phyloP scores from a whole-genome alignment of 2,888 invertebrate species.

The Emmelina monodactyla region DNA sequence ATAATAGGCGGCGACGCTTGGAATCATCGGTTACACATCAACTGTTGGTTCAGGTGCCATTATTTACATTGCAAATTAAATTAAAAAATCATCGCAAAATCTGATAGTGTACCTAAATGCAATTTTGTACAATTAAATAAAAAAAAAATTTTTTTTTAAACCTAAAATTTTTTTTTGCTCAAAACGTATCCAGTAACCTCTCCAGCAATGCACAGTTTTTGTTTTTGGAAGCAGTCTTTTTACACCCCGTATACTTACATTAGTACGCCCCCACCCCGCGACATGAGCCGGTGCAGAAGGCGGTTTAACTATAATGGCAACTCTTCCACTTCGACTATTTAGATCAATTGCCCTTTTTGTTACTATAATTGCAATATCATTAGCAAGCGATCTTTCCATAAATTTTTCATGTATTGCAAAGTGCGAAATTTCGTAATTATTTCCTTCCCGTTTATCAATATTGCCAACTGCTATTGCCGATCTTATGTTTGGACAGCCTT shows the following conservation, averaged over 20 bases:
- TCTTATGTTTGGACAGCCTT: conserved; percentile 7
- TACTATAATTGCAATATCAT: conserved; percentile 18
- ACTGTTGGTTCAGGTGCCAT: too few relatives aligned
- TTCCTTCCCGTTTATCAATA: conserved; percentile 3
- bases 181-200: too few relatives aligned
- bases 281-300: neutral
- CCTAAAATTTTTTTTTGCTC: too few relatives aligned
- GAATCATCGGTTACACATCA: too few relatives aligned
- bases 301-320: conserved; percentile 3
- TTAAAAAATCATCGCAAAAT: too few relatives aligned
- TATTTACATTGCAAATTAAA: too few relatives aligned
- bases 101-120: too few relatives aligned
- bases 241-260: conserved; percentile 13
- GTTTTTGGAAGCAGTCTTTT: too few relatives aligned
- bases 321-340: conserved; percentile 3
- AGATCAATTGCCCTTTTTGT: neutral
- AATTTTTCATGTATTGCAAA: conserved; percentile 20
- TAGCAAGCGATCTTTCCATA: conserved; percentile 5
- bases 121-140: too few relatives aligned
- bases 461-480: conserved; percentile 11
- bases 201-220: too few relatives aligned
- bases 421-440: neutral
- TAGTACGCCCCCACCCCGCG: conserved; percentile 11
- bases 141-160: too few relatives aligned
- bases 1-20: too few relatives aligned